phyloP scores from a whole-genome alignment of 2,797 vertebrate genomes.

The Falco naumanni region DNA sequence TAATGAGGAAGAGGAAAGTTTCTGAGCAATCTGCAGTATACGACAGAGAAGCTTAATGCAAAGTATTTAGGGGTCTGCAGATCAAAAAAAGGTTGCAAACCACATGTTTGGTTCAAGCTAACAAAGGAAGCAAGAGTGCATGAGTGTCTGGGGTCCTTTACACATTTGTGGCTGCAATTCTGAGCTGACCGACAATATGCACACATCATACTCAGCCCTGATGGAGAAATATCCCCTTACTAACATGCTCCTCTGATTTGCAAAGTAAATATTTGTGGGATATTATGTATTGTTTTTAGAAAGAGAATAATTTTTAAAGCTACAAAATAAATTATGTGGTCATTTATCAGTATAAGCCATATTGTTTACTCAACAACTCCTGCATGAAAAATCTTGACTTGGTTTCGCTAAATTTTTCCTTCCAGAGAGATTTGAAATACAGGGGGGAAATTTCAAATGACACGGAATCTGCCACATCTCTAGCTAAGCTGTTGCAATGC shows the following conservation, averaged over 20 bases:
- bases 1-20: neutral
- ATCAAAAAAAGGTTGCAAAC: neutral
- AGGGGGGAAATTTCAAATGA: neutral
- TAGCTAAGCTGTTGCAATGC: neutral
- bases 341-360: neutral
- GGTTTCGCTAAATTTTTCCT: neutral
- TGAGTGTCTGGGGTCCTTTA: neutral
- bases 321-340: neutral
- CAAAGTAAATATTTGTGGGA: neutral
- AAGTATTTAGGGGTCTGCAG: neutral
- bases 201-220: neutral
- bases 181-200: neutral
- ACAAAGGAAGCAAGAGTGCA: neutral
- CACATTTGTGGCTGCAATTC: accelerated
- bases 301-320: neutral
- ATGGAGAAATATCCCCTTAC: neutral
- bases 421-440: neutral
- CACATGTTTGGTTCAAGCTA: neutral
- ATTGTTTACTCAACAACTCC: neutral
- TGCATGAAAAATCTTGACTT: neutral
- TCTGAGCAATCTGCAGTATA: neutral
- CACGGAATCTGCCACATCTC: neutral
- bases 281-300: neutral
- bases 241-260: neutral
- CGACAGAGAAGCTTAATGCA: neutral